phyloP scores from a whole-genome alignment of 2,797 vertebrate species.

The Chelon labrosus region DNA sequence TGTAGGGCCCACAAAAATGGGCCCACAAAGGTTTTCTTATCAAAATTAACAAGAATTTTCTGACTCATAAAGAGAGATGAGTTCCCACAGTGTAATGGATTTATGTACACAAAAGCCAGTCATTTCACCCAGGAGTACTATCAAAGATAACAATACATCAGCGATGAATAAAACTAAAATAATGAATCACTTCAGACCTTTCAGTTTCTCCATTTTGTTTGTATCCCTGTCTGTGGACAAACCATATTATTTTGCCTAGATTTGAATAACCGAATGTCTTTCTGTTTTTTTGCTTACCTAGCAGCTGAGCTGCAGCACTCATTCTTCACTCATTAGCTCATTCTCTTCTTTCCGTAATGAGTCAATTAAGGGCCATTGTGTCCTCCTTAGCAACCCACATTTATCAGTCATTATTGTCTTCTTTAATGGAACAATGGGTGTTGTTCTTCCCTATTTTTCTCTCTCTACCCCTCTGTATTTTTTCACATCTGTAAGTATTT shows the following conservation, averaged over 20 bases:
- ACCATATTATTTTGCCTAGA: constrained; percentile 66
- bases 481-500: constrained; percentile 33
- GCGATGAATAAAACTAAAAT: constrained; percentile 39
- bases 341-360: constrained; percentile 80
- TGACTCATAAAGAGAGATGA: neutral
- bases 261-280: constrained; percentile 75
- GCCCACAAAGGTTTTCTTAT: too few species aligned
- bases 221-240: constrained; percentile 45
- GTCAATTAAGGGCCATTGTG: constrained; percentile 84
- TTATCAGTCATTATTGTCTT: constrained; percentile 81
- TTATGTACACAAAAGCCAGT: neutral
- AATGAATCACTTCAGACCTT: neutral
- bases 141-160: constrained; percentile 15
- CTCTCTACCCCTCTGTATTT: constrained; percentile 14
- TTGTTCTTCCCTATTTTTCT: constrained; percentile 58
- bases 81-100: neutral
- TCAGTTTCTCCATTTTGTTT: constrained; percentile 25
- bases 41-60: neutral
- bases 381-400: constrained; percentile 79
- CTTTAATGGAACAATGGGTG: constrained; percentile 77
- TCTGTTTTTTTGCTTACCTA: constrained; percentile 75
- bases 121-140: constrained; percentile 4
- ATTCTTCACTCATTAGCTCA: constrained; percentile 80
- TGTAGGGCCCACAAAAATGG: too few species aligned
- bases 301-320: constrained; percentile 69